Evolutionary conservation across 2,888 invertebrate species (phyloP), one percentile per base, ranked within the genome.

Genomic region (Timema cristinae): DNA sequence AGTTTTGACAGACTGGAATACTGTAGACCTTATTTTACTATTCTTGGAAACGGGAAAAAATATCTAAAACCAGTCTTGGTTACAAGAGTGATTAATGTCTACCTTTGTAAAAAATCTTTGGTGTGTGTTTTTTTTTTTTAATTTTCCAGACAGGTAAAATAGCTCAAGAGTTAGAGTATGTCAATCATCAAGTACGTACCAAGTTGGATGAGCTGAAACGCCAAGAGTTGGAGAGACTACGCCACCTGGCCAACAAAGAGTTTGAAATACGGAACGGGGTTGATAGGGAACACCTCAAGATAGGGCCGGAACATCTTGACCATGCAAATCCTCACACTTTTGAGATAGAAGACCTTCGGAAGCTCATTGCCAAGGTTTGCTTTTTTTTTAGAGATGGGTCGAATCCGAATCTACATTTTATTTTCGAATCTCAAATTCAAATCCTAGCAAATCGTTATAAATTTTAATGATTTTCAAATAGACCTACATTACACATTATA

Each of bases 161-260:
- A 76, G 95, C 98, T 0, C 88, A 92, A 74, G 93, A 97, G 79
- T 83, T 98, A 72, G 93, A 96, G 79, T 92, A 92, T 80, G 96
- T 97, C 0, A 90, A 90, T 79, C 96, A 96, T 81, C 89, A 93
- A 78, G 90, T 98, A 0, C 87, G 98, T 76, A 90, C 91, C 0
- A 90, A 91, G 80, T 83, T 98, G 74, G 97, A 98, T 80, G 98
- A 98, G 84, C 87, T 97, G 63, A 98, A 98, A 82, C 86, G 98
- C 63, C 86, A 89, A 7, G 98, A 98, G 84, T 79, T 98, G 72
- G 90, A 92, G 66, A 86, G 97, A 77, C 84, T 98, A 54, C 88
- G 91, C 16, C 88, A 90, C 73, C 83, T 94, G 66, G 91, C 91
- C 0, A 88, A 86, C 0, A 77, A 81, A 83, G 86, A 89, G 80